Evolutionary conservation across 2,113 vertebrate genomes (phyloP).

Genomic region (Mesembrinibis cayennensis): DNA sequence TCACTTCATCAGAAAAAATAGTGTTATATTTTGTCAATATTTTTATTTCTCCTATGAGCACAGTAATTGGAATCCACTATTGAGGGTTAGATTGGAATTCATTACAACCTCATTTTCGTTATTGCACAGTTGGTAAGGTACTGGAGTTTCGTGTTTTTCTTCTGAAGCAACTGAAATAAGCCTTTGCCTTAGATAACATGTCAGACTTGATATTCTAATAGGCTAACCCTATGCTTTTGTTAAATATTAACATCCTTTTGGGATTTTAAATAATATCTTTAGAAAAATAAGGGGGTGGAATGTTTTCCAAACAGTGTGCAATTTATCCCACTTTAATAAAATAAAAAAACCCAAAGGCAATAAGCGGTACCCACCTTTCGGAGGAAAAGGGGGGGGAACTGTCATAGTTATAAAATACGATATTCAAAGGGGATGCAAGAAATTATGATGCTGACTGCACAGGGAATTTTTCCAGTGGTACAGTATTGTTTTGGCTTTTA

Average conservation of each 20-base stretch:
- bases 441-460: background rate
- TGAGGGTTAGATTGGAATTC: constrained; percentile 7
- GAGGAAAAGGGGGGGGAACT: background rate
- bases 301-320: background rate
- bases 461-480: background rate
- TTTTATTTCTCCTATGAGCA: background rate
- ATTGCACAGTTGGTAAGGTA: background rate
- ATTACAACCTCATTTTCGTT: background rate
- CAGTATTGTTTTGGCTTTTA: background rate
- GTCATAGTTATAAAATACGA: background rate
- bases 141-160: background rate
- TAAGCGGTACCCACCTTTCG: background rate
- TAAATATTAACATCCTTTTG: background rate
- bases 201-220: background rate
- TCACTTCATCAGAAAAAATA: background rate
- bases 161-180: background rate
- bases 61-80: background rate
- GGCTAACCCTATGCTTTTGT: background rate
- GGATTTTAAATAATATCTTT: background rate
- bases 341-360: background rate
- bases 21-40: background rate
- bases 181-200: background rate
- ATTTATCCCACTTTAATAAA: background rate
- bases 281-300: background rate
- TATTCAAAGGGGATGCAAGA: background rate